Evolutionary conservation across 2,888 invertebrate species (phyloP).

Genomic region (Agonopterix subpropinquella): DNA sequence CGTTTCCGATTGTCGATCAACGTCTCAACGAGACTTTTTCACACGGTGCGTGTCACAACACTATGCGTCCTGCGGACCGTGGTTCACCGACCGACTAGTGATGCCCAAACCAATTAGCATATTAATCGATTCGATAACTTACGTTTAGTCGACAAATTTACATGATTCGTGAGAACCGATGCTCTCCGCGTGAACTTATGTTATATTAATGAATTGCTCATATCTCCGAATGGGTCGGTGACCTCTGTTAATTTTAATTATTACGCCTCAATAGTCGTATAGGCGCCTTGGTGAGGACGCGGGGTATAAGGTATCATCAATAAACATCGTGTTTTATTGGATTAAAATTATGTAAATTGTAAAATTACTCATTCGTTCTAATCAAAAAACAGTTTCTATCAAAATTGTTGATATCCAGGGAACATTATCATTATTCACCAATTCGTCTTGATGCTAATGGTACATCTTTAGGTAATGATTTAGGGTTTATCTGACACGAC

Average conservation of each 20-base stretch:
- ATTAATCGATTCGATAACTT: constrained; percentile 75
- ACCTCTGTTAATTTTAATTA: constrained; percentile 62
- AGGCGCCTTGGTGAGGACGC: constrained; percentile 18
- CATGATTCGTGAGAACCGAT: constrained; percentile 73
- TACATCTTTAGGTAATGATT: too few relatives aligned
- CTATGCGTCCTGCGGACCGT: constrained; percentile 39
- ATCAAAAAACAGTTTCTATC: constrained; percentile 23
- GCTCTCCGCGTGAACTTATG: constrained; percentile 70
- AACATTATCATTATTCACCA: constrained; percentile 5
- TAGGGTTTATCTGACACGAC: too few relatives aligned
- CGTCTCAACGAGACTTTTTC: constrained; percentile 74
- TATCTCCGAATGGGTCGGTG: constrained; percentile 46
- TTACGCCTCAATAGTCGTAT: constrained; percentile 27
- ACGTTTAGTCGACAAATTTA: constrained; percentile 74
- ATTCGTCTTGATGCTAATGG: constrained; percentile 1
- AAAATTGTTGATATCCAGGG: constrained; percentile 20
- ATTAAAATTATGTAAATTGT: constrained; percentile 20
- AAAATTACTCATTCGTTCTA: constrained; percentile 22
- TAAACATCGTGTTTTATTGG: constrained; percentile 30
- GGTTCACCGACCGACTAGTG: constrained; percentile 71
- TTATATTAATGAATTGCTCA: constrained; percentile 74
- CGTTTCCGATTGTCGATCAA: constrained; percentile 31
- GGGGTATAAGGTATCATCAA: constrained; percentile 6
- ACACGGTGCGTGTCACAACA: constrained; percentile 89
- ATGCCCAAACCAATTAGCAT: constrained; percentile 69